phyloP scores from a whole-genome alignment of 2,888 invertebrate species.

The Nymphalis c-album region DNA sequence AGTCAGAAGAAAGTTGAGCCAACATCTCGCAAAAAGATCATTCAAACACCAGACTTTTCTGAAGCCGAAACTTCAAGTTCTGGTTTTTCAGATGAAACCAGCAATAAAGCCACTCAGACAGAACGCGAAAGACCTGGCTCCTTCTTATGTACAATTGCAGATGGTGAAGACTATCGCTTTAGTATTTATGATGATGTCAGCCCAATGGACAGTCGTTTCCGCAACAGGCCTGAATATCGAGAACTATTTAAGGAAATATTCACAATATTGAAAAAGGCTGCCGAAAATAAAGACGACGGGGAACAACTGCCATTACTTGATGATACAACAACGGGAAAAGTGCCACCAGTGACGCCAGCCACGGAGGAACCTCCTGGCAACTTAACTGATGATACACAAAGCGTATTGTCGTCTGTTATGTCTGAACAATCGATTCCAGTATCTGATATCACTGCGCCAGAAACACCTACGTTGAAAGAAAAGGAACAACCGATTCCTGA shows the following conservation, averaged over 20 bases:
- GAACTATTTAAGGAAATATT: slow-evolving; percentile 92
- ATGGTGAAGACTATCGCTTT: slow-evolving; percentile 92
- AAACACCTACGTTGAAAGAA: slow-evolving; percentile 79
- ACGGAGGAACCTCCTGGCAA: slow-evolving; percentile 84
- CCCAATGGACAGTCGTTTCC: slow-evolving; percentile 90
- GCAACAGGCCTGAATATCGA: slow-evolving; percentile 90
- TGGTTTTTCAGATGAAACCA: slow-evolving; percentile 91
- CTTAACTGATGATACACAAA: slow-evolving; percentile 87
- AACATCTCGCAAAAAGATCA: slow-evolving; percentile 79
- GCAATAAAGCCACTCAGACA: slow-evolving; percentile 91
- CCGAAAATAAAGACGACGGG: slow-evolving; percentile 90
- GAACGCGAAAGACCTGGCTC: slow-evolving; percentile 89
- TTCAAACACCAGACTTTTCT: slow-evolving; percentile 91
- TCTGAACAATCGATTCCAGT: slow-evolving; percentile 87
- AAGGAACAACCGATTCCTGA: slow-evolving; percentile 55
- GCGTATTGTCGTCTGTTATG: slow-evolving; percentile 87
- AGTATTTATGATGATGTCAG: slow-evolving; percentile 91
- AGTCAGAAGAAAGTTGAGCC: slow-evolving; percentile 71
- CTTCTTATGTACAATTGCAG: slow-evolving; percentile 91
- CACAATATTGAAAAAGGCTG: slow-evolving; percentile 90
- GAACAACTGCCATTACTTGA: slow-evolving; percentile 88
- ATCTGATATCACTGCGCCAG: slow-evolving; percentile 83
- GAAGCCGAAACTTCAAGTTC: slow-evolving; percentile 93
- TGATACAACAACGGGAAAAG: slow-evolving; percentile 81
- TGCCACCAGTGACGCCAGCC: slow-evolving; percentile 86